These are phyloP conservation scores for Leptopilina boulardi DNA, from an alignment of 1,140 invertebrate genomes.

Conservation along the genomic window DNA sequence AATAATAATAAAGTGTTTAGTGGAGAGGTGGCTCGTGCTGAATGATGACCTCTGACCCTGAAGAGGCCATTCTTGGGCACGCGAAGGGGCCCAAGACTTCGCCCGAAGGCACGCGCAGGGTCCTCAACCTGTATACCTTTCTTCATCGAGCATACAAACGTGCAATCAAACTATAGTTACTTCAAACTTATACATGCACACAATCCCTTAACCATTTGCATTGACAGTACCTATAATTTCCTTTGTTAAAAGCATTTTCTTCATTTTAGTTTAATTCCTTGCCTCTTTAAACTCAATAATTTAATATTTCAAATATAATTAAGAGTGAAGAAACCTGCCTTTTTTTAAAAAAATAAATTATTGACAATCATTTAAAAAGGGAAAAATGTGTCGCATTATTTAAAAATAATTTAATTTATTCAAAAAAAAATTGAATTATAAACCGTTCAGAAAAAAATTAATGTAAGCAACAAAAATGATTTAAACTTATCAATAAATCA, in stretches of 20 bases:
- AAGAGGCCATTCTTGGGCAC: slow-evolving; percentile 70
- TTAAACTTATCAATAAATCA: too few species aligned
- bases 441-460: too few species aligned
- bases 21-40: slow-evolving; percentile 72
- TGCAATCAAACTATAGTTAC: slow-evolving; percentile 14
- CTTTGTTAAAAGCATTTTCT: not conserved
- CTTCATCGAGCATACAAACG: slow-evolving; percentile 28
- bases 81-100: slow-evolving; percentile 67
- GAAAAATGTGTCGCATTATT: too few species aligned
- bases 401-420: too few species aligned
- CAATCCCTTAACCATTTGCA: not conserved
- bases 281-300: too few species aligned
- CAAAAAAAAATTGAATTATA: too few species aligned
- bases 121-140: slow-evolving; percentile 53
- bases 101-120: slow-evolving; percentile 69
- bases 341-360: too few species aligned
- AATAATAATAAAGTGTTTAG: slow-evolving; percentile 38
- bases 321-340: too few species aligned
- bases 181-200: slow-evolving; percentile 3
- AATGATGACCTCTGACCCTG: slow-evolving; percentile 73
- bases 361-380: too few species aligned
- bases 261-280: not conserved
- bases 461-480: too few species aligned
- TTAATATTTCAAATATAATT: not conserved
- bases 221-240: slow-evolving; percentile 43